Evolutionary conservation across 2,888 invertebrate species (phyloP).

Genomic region (Cremastobaeus sp.): DNA sequence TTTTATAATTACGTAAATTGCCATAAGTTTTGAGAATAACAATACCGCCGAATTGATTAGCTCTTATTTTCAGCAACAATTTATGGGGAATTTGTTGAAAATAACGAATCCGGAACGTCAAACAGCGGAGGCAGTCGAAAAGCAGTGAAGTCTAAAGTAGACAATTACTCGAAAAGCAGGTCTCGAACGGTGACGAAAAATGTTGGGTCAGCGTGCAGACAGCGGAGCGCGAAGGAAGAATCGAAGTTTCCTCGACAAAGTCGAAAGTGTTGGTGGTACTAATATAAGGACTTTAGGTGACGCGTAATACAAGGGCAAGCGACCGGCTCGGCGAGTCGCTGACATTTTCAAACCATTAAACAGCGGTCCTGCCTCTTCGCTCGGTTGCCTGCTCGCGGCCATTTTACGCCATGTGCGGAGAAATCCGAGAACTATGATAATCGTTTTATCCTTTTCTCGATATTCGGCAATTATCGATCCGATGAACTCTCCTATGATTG

Average conservation of each 20-base stretch:
- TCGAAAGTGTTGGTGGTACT: constrained; percentile 56
- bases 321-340: constrained; percentile 60
- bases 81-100: no score
- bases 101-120: no score
- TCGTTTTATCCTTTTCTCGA: constrained; percentile 36
- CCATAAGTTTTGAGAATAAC: no score
- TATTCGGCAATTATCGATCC: constrained; percentile 26
- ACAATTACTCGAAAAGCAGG: background rate
- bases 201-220: constrained; percentile 9
- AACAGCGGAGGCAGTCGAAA: background rate
- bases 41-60: no score
- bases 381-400: constrained; percentile 46
- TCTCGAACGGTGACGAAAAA: background rate
- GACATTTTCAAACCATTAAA: constrained; percentile 60
- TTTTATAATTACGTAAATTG: no score
- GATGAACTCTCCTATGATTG: background rate
- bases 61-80: no score
- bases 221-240: constrained; percentile 17
- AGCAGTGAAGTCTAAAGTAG: background rate
- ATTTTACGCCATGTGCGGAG: constrained; percentile 49
- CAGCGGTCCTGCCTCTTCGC: constrained; percentile 35
- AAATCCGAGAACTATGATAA: constrained; percentile 45
- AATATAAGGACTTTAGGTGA: no score
- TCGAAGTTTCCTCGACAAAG: constrained; percentile 49
- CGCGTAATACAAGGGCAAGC: constrained; percentile 57